Evolutionary conservation across 1,140 invertebrate genomes (phyloP), one percentile per base, ranked within the genome.

Genomic region (Arctopsyche grandis): DNA sequence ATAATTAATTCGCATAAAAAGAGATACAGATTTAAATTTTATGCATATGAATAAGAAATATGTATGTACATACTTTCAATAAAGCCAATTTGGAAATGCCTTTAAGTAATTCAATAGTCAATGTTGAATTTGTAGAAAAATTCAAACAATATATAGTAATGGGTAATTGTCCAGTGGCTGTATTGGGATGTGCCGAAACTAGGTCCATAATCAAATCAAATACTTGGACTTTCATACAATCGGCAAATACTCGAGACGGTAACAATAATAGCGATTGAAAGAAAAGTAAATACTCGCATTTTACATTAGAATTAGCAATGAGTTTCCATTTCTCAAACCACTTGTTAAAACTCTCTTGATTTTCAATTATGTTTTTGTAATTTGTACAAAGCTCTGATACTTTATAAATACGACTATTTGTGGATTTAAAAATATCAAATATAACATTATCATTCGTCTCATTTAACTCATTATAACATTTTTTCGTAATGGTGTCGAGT

Each of bases 121-220:
- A 10, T 0, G 7, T 1, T 21, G 56, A 38, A 44, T 16, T 21
- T 10, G 1, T 63, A 9, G 74, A 63, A 38, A 19, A 9, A 44
- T 63, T 60, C 22, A 76, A 43, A 76, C 22, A 44, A 63, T 76
- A 63, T 19, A 76, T 44, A 19, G 29, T 76, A 38, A 76, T 29
- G 16, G 74, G 74, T 14, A 76, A 63, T 10, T 76, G 56, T 16
- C 74, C 56, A 10, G 63, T 10, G 9, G 46, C 26, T 16, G 14
- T 14, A 16, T 76, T 56, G n/a, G 46, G 7, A 7, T 43, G 60
- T 16, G n/a, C 38, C 7, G 4, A 26, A 0, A 76, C 9, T 1
- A 76, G 5, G 21, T 76, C 38, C 14, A 38, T 63, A 19, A 44
- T 44, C n/a, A 63, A 22, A 19, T 76, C 9, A 22, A 16, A 58